A percentile compares a stretch with the other conserved stretches of the same genome.
Conservation (phyloP, 1,140 invertebrate genomes). For the Periplaneta americana region DNA sequence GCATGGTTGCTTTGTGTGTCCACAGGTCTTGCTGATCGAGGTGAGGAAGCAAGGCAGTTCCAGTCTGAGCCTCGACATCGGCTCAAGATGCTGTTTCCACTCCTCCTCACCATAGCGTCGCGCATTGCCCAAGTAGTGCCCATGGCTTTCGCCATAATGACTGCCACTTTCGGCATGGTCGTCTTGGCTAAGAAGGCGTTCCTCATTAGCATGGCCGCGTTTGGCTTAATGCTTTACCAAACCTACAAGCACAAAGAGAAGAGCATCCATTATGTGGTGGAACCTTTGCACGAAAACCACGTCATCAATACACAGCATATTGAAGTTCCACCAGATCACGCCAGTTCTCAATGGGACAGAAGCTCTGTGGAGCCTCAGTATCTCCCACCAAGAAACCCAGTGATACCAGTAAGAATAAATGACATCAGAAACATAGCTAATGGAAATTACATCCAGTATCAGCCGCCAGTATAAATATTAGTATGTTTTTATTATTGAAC, state of each 20-base stretch:
- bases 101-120: background rate
- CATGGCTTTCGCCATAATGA: background rate
- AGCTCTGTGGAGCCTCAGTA: too few species aligned
- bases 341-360: background rate
- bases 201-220: background rate
- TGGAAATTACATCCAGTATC: too few species aligned
- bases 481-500: too few species aligned
- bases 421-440: too few species aligned
- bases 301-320: background rate
- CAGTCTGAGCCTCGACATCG: background rate
- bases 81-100: conserved; percentile 3
- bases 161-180: background rate
- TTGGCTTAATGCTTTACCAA: background rate
- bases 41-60: background rate
- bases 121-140: conserved; percentile 1
- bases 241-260: background rate
- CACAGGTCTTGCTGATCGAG: too few species aligned
- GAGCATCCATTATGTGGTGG: background rate
- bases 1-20: too few species aligned
- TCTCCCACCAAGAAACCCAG: too few species aligned
- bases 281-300: background rate
- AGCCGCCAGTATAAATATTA: too few species aligned
- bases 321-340: background rate
- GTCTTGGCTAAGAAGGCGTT: conserved; percentile 11
- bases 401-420: too few species aligned